These are phyloP conservation scores for Fukomys damarensis DNA, from an alignment of 2,113 vertebrate genomes.

Conservation along the genomic window DNA sequence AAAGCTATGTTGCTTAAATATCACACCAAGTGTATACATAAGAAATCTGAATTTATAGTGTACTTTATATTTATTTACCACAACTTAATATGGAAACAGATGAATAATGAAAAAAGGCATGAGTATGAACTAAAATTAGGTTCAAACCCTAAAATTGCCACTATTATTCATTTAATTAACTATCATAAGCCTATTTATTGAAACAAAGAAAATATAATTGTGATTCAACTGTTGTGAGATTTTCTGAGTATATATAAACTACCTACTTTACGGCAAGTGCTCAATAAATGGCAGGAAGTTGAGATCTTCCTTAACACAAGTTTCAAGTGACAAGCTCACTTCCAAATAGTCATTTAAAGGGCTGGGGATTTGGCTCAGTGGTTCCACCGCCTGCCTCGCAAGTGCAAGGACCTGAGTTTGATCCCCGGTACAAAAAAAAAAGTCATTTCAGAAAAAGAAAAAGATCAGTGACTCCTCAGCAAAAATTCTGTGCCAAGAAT, in stretches of 20 bases:
- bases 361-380: too few species aligned
- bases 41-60: slow-evolving; percentile 19
- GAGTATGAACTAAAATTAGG: neutral
- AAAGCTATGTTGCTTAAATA: neutral
- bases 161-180: slow-evolving; percentile 51
- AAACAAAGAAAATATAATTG: slow-evolving; percentile 18
- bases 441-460: slow-evolving; percentile 46
- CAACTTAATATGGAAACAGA: neutral
- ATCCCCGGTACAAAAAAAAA: too few species aligned
- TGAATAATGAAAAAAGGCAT: neutral
- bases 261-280: slow-evolving; percentile 7
- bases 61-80: neutral
- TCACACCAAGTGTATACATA: neutral
- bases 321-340: slow-evolving; percentile 21
- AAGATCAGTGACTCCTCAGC: neutral
- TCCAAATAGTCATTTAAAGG: neutral
- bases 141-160: slow-evolving; percentile 7
- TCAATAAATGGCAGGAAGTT: neutral
- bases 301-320: slow-evolving; percentile 44
- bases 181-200: neutral
- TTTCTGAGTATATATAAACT: neutral
- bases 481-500: neutral
- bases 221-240: neutral
- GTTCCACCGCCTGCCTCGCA: too few species aligned
- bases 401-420: too few species aligned